Conservation (phyloP, 2,797 vertebrate genomes). For the Pangasius djambal region DNA sequence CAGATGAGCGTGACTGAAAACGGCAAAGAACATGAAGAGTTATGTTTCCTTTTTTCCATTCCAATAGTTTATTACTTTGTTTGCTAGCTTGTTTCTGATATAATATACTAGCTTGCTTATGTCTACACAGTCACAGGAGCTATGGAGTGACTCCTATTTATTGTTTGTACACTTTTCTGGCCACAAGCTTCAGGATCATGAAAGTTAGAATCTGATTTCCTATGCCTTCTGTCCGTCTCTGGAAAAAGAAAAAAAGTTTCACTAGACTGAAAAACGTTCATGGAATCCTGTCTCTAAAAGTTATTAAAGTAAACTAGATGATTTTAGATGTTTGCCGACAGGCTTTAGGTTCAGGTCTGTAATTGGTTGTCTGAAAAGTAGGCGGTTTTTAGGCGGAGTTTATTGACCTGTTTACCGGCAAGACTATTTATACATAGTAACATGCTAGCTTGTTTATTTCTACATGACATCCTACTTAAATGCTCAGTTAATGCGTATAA, state of each 20-base stretch:
- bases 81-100: background rate
- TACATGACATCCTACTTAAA: background rate
- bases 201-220: background rate
- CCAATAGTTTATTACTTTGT: background rate
- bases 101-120: background rate
- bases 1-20: constrained; percentile 88
- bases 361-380: background rate
- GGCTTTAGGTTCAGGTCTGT: background rate
- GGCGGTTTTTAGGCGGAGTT: background rate
- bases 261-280: background rate
- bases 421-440: background rate
- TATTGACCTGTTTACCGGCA: background rate
- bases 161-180: background rate
- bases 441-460: background rate
- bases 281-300: background rate
- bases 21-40: background rate
- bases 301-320: background rate
- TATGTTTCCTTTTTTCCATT: background rate
- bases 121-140: background rate
- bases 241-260: background rate
- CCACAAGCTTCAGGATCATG: background rate
- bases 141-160: background rate
- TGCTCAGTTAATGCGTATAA: background rate
- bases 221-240: background rate
- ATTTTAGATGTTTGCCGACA: too few species aligned